A percentile compares a stretch with the other conserved stretches of the same genome.
These are phyloP conservation scores for Potamilus streckersoni DNA, from an alignment of 1,140 invertebrate species.

Conservation along the genomic window DNA sequence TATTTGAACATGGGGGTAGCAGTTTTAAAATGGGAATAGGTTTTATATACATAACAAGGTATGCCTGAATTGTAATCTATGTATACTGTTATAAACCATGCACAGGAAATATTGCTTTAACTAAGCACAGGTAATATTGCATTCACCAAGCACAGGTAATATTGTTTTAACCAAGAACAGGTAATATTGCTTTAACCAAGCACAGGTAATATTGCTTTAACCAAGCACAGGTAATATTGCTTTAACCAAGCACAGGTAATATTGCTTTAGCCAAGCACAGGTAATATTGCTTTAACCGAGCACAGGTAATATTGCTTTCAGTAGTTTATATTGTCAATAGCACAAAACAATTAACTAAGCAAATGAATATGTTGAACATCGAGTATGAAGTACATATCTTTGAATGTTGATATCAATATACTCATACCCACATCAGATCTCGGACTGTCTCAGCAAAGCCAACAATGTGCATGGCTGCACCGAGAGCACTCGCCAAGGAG, in stretches of 20 bases:
- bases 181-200: too few species aligned
- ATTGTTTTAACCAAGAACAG: too few species aligned
- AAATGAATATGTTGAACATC: background rate
- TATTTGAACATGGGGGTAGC: too few species aligned
- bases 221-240: too few species aligned
- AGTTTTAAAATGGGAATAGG: too few species aligned
- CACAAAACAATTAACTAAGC: background rate
- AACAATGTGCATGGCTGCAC: slow-evolving; percentile 97
- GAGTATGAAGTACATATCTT: background rate
- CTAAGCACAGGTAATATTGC: too few species aligned
- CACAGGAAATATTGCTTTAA: too few species aligned
- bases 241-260: too few species aligned
- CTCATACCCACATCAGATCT: slow-evolving; percentile 58
- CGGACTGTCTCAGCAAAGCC: slow-evolving; percentile 94
- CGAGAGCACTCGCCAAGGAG: slow-evolving; percentile 95
- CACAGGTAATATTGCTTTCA: background rate
- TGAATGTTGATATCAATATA: background rate
- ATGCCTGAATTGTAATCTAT: background rate
- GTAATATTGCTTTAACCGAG: too few species aligned
- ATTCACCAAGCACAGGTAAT: too few species aligned
- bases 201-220: too few species aligned
- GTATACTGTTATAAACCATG: background rate
- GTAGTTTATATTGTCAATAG: background rate
- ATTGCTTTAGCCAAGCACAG: too few species aligned
- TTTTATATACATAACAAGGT: background rate